phyloP scores from a whole-genome alignment of 1,140 invertebrate genomes.

The Cyrtorhinus lividipennis region DNA sequence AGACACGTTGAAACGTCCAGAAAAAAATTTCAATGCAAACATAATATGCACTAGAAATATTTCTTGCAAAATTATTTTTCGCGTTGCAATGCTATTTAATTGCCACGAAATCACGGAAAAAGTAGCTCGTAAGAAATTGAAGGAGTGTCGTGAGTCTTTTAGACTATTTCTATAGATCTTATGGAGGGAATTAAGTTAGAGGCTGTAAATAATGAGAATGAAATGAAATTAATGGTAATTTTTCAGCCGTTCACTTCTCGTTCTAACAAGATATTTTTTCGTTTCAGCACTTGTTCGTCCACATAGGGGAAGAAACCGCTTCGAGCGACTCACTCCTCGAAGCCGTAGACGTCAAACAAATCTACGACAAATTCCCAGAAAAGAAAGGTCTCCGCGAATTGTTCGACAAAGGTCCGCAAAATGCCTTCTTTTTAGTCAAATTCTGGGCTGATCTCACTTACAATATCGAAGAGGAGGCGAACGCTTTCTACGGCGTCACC shows the following conservation, averaged over 20 bases:
- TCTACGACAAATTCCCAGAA: constrained; percentile 95
- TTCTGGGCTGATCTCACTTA: constrained; percentile 99
- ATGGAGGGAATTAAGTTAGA: too few relatives aligned
- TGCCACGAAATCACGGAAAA: too few relatives aligned
- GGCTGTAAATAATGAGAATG: too few relatives aligned
- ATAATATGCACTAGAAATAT: too few relatives aligned
- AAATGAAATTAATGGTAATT: too few relatives aligned
- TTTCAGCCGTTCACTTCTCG: constrained; percentile 33
- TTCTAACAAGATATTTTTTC: constrained; percentile 94
- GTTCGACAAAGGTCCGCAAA: constrained; percentile 94
- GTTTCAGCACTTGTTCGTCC: constrained; percentile 83
- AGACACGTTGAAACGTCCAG: too few relatives aligned
- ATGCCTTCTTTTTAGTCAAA: constrained; percentile 98
- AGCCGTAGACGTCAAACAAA: constrained; percentile 1
- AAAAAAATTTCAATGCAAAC: too few relatives aligned
- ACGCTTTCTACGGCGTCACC: constrained; percentile 91
- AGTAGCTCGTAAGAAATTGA: too few relatives aligned
- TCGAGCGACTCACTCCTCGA: constrained; percentile 84
- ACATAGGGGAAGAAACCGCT: constrained; percentile 82
- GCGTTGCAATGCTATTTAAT: too few relatives aligned
- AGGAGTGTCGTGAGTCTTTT: too few relatives aligned
- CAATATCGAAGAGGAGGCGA: constrained; percentile 74
- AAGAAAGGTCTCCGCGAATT: constrained; percentile 95
- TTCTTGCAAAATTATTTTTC: too few relatives aligned
- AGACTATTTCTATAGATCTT: too few relatives aligned